Evolutionary conservation across 2,113 vertebrate species (phyloP).

Genomic region (Malurus cyaneus): DNA sequence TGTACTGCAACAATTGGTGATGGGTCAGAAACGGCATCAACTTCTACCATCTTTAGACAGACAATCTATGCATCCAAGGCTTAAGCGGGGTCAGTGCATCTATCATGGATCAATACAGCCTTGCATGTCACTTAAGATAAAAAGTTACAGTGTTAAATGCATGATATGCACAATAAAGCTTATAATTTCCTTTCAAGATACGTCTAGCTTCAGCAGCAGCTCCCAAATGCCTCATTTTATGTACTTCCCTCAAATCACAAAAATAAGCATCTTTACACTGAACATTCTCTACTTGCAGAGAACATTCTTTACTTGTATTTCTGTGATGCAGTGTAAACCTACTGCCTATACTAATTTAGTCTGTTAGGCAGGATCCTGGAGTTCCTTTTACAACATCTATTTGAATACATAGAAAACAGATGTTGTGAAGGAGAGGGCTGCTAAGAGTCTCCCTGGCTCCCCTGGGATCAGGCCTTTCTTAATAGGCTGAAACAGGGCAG

Average conservation of each 20-base stretch:
- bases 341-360: background rate
- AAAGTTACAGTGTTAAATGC: background rate
- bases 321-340: background rate
- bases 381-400: background rate
- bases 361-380: background rate
- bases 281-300: background rate
- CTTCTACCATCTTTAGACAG: background rate
- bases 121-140: background rate
- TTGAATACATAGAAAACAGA: background rate
- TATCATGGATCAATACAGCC: background rate
- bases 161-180: background rate
- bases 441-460: background rate
- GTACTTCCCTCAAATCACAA: background rate
- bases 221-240: background rate
- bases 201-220: background rate
- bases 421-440: background rate
- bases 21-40: background rate
- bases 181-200: background rate
- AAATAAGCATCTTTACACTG: background rate
- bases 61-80: background rate
- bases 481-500: background rate
- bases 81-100: background rate
- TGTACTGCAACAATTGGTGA: background rate
- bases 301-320: background rate
- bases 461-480: background rate